phyloP scores from a whole-genome alignment of 2,888 invertebrate genomes.

The Cecidostiba fungosa region DNA sequence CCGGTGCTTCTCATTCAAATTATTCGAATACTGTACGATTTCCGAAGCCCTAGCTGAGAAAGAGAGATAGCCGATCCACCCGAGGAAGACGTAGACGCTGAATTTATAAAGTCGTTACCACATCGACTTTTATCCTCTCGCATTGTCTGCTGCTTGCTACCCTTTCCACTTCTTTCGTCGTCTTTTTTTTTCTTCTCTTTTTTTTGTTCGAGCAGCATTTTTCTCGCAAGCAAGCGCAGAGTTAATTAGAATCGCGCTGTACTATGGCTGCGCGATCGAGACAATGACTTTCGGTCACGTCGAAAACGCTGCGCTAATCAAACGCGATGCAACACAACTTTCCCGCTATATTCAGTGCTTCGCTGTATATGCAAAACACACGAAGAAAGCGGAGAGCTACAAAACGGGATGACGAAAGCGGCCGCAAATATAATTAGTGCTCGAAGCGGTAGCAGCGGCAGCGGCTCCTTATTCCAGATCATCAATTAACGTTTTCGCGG shows the following conservation, averaged over 20 bases:
- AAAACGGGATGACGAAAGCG: constrained; percentile 54
- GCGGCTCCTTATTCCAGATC: constrained; percentile 48
- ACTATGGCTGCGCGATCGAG: neutral
- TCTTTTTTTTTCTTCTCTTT: neutral
- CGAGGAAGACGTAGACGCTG: constrained; percentile 71
- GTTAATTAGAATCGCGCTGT: neutral
- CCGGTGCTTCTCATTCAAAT: constrained; percentile 69
- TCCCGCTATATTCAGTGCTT: constrained; percentile 15
- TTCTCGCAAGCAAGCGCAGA: neutral
- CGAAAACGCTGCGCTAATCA: constrained; percentile 18
- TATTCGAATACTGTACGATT: constrained; percentile 80
- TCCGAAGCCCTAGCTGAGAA: constrained; percentile 76
- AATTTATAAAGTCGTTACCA: constrained; percentile 77
- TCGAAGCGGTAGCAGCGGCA: constrained; percentile 41
- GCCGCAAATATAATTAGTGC: constrained; percentile 60
- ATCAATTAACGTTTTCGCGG: constrained; percentile 65
- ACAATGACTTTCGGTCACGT: neutral
- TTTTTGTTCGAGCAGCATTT: neutral
- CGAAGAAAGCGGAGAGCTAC: constrained; percentile 6
- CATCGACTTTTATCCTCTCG: constrained; percentile 65
- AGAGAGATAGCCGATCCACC: constrained; percentile 66
- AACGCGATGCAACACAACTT: neutral
- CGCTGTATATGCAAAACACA: constrained; percentile 18
- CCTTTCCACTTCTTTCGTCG: neutral
- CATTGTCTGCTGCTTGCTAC: neutral